A percentile compares a stretch with the other conserved stretches of the same genome.
Evolutionary conservation across 2,888 invertebrate genomes (phyloP).

Genomic region (Coronaproctus castanopsis): DNA sequence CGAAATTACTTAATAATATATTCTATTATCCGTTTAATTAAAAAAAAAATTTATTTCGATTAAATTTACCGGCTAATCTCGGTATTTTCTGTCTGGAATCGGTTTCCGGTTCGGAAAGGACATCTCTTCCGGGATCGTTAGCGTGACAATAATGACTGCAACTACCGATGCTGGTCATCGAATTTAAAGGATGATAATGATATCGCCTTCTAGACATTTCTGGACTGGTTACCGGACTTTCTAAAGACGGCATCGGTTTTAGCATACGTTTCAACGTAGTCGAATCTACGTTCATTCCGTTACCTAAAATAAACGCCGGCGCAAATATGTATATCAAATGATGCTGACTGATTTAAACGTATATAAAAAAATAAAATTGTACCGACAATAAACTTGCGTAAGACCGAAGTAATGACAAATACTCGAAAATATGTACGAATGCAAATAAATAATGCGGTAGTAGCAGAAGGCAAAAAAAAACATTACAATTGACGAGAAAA

Average conservation of each 20-base stretch:
- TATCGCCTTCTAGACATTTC: conserved; percentile 60
- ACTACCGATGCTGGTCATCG: background rate
- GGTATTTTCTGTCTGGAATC: conserved; percentile 40
- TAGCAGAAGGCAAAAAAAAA: too few species aligned
- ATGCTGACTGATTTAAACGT: background rate
- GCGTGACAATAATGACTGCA: conserved; percentile 15
- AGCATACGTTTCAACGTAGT: conserved; percentile 81
- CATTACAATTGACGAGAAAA: too few species aligned
- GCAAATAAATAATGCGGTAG: too few species aligned
- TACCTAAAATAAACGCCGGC: conserved; percentile 3
- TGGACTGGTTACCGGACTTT: conserved; percentile 74
- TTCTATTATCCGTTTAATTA: too few species aligned
- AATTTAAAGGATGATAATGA: conserved; percentile 32
- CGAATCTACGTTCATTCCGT: conserved; percentile 39
- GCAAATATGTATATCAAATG: too few species aligned
- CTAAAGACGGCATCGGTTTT: conserved; percentile 77
- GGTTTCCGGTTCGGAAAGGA: conserved; percentile 31
- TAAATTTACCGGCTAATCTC: conserved; percentile 39
- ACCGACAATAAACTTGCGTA: background rate
- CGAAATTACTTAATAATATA: too few species aligned
- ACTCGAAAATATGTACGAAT: too few species aligned
- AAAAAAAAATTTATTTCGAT: too few species aligned
- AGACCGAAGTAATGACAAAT: too few species aligned
- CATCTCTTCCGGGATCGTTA: conserved; percentile 22
- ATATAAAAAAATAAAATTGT: background rate